Percentiles rank a stretch among this genome's conserved stretches.
Conservation (phyloP, 1,140 invertebrate genomes). For the Zaprionus vittiger region DNA sequence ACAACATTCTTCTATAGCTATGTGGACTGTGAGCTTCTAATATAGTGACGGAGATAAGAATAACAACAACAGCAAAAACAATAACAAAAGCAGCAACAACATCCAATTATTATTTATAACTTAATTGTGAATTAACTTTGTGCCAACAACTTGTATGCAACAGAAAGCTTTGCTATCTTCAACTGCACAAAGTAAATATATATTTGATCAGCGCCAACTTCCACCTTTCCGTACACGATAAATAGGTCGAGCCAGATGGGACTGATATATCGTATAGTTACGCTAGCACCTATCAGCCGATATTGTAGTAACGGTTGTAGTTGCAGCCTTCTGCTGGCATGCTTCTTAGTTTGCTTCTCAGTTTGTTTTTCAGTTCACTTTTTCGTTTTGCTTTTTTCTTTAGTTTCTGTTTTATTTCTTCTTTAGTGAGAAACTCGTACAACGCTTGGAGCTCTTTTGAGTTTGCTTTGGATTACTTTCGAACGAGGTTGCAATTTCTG, state of each 20-base stretch:
- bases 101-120: background rate
- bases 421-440: background rate
- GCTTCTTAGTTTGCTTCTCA: conserved; percentile 63
- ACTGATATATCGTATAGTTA: too few relatives aligned
- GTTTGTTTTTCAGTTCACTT: conserved; percentile 39
- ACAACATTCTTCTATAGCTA: conserved; percentile 45
- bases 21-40: conserved; percentile 46
- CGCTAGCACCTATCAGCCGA: too few relatives aligned
- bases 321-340: conserved; percentile 72
- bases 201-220: too few relatives aligned
- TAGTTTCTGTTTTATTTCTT: background rate
- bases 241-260: too few relatives aligned
- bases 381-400: conserved; percentile 32
- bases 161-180: too few relatives aligned
- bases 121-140: too few relatives aligned
- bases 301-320: conserved; percentile 9
- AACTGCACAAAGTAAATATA: too few relatives aligned
- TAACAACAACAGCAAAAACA: too few relatives aligned
- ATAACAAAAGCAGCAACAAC: background rate
- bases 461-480: conserved; percentile 22
- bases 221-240: too few relatives aligned
- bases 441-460: conserved; percentile 26
- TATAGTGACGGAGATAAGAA: background rate
- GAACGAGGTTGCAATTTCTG: conserved; percentile 20
- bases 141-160: too few relatives aligned